phyloP scores from a whole-genome alignment of 2,888 invertebrate genomes.

The Plebejus argus region DNA sequence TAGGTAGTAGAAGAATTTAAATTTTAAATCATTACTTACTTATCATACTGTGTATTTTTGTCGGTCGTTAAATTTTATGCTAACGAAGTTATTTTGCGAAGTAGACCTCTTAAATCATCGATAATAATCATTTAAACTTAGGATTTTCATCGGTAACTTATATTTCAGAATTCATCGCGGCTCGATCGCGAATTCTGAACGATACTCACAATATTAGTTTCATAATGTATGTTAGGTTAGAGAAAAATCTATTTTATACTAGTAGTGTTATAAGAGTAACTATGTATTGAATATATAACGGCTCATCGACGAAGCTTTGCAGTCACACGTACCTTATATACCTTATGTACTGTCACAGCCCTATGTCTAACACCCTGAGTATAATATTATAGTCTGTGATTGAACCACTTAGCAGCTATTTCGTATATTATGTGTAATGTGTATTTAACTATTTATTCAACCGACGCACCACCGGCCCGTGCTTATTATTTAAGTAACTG shows the following conservation, averaged over 20 bases:
- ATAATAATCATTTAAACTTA: slow-evolving; percentile 22
- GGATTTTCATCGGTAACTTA: background rate
- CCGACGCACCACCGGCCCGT: slow-evolving; percentile 1
- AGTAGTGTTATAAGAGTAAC: slow-evolving; percentile 53
- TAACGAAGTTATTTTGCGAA: slow-evolving; percentile 16
- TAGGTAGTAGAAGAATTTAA: slow-evolving; percentile 27
- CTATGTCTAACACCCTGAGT: background rate
- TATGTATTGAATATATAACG: slow-evolving; percentile 42
- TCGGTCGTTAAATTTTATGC: background rate
- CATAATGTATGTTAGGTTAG: slow-evolving; percentile 58
- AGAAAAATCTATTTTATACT: slow-evolving; percentile 77
- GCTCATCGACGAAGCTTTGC: slow-evolving; percentile 58
- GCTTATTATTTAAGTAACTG: background rate
- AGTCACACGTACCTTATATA: slow-evolving; percentile 52
- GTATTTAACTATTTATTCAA: slow-evolving; percentile 19
- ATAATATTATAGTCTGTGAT: slow-evolving; percentile 14
- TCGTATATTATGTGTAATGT: no score
- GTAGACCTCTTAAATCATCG: slow-evolving; percentile 16
- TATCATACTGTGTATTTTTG: slow-evolving; percentile 26
- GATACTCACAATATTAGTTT: slow-evolving; percentile 58
- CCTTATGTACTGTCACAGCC: slow-evolving; percentile 15
- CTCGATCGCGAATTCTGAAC: slow-evolving; percentile 36
- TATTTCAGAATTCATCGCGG: background rate
- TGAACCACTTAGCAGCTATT: slow-evolving; percentile 1
- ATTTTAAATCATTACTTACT: slow-evolving; percentile 19